Evolutionary conservation across 2,113 vertebrate species (phyloP).

Genomic region (Neoarius graeffei): DNA sequence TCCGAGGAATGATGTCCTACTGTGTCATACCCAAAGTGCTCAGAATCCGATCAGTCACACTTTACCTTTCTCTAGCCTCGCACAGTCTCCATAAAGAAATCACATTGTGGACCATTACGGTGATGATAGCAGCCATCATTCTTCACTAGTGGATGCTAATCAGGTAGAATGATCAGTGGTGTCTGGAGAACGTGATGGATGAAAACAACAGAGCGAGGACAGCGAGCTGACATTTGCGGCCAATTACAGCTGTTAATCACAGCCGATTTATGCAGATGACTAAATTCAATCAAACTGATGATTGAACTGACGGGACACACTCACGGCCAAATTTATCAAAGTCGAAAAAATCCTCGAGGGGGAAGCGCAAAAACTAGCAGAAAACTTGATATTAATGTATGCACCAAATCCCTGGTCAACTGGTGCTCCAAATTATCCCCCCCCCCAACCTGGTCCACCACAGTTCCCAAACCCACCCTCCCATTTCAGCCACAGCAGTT

Average conservation of each 20-base stretch:
- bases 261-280: slow-evolving; percentile 50
- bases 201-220: slow-evolving; percentile 24
- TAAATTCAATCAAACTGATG: slow-evolving; percentile 48
- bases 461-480: background rate
- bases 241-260: slow-evolving; percentile 53
- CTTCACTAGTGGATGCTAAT: slow-evolving; percentile 39
- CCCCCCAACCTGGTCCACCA: background rate
- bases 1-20: background rate
- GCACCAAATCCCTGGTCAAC: background rate
- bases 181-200: slow-evolving; percentile 39
- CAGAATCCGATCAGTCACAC: background rate
- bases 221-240: slow-evolving; percentile 45
- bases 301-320: slow-evolving; percentile 19
- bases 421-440: background rate
- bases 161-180: slow-evolving; percentile 22
- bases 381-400: background rate
- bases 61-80: background rate
- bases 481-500: background rate
- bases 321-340: slow-evolving; percentile 27
- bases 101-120: background rate
- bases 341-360: background rate
- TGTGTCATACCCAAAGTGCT: background rate
- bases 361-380: background rate
- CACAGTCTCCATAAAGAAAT: background rate
- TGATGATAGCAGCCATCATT: slow-evolving; percentile 20